Evolutionary conservation across 2,113 vertebrate species (phyloP), one percentile per base, ranked within the genome.

Genomic region (Festucalex cinctus): DNA sequence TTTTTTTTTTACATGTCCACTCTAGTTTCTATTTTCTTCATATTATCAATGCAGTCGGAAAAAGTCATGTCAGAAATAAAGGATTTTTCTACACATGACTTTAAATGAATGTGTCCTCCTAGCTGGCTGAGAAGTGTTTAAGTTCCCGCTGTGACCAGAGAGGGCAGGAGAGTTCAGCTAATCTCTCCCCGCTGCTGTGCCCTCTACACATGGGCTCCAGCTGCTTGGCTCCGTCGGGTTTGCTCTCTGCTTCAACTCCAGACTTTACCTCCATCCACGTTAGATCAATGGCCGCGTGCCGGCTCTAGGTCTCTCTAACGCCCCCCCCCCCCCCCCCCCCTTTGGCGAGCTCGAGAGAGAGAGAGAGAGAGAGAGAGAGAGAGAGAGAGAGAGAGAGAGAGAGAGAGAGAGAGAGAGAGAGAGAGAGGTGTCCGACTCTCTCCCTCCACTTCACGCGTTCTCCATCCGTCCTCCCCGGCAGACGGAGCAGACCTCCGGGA

Each of bases 401-500:
- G 12, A 35, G 57, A 43, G 66, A 73, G 66, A 63, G 60, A 48
- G 61, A 68, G 44, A 68, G 26, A 59, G 44, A 71, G 56, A 68
- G 66, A 63, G 76, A 28, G 62, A 54, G 49, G 0, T 2, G 36
- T 65, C 46, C 32, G 44, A 51, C 68, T 64, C 54, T 46, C 59
- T 66, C 43, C 37, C 57, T 54, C 61, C 65, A 53, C n/a, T 49
- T 46, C 58, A 70, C 32, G 49, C 53, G 70, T 68, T 68, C 70
- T 73, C 76, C 71, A 65, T 65, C 74, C 20, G 63, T 79, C 58
- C 76, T 80, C 75, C 51, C 59, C 63, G 71, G 68, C 85, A 87
- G 77, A 84, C 77, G 57, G 78, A 88, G 82, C 82, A 72, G 78
- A 86, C 80, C 82, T 86, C 82, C 78, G 63, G 67, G 78, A 73